These are phyloP conservation scores for Erythrolamprus reginae DNA, from an alignment of 2,113 vertebrate species.

Conservation along the genomic window DNA sequence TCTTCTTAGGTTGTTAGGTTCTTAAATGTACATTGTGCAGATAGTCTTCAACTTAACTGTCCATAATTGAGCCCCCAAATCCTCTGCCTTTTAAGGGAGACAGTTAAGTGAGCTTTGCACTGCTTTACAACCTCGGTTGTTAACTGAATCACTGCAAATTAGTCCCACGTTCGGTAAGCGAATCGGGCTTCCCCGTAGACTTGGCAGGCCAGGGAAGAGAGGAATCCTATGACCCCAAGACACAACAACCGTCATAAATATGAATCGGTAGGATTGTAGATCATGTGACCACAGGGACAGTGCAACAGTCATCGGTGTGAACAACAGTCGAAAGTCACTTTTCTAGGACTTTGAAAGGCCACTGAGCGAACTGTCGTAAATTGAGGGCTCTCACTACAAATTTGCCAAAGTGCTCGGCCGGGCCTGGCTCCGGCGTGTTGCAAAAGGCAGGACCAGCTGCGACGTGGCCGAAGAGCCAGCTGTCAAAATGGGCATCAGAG, in stretches of 20 bases:
- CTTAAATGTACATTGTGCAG: background rate
- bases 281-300: background rate
- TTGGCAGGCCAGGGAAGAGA: background rate
- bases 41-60: background rate
- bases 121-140: rapidly evolving
- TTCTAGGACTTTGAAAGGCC: background rate
- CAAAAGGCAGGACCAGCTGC: background rate
- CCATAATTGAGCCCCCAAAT: background rate
- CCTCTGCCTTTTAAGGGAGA: background rate
- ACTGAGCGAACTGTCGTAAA: background rate
- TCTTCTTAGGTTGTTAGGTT: no score
- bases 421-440: rapidly evolving
- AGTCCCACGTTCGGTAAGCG: rapidly evolving
- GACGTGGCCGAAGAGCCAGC: background rate
- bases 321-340: rapidly evolving
- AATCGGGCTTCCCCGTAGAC: background rate
- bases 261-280: background rate
- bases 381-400: rapidly evolving
- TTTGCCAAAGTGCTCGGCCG: background rate
- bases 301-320: background rate
- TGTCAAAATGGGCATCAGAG: background rate
- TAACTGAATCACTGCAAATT: background rate
- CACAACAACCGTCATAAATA: background rate
- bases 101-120: background rate
- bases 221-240: background rate